Conservation (phyloP, 2,888 invertebrate genomes). For the Agrochola lota region DNA sequence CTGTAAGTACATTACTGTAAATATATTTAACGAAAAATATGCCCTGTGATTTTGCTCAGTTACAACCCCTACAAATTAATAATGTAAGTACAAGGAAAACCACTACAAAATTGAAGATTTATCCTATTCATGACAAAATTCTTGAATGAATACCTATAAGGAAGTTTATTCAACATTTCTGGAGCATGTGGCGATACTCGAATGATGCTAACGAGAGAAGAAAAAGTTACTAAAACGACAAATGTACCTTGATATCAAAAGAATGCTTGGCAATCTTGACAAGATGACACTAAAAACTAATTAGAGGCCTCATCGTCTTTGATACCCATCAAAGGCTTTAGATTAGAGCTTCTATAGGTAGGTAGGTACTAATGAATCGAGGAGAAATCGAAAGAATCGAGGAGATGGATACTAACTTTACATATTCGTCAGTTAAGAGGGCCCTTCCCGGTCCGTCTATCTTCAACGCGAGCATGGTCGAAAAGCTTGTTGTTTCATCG, state of each 20-base stretch:
- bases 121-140: not conserved
- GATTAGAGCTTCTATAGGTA: not conserved
- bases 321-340: not conserved
- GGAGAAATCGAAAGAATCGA: no score
- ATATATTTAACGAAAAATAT: not conserved
- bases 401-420: no score
- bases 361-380: no score
- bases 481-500: no score
- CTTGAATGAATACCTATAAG: no score
- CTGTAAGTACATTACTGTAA: no score
- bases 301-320: not conserved
- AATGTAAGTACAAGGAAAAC: not conserved
- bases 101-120: not conserved
- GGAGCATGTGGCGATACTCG: not conserved
- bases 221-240: not conserved
- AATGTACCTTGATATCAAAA: constrained; percentile 1
- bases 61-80: not conserved
- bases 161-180: no score
- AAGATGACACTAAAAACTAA: constrained; percentile 2
- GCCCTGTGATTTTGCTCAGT: not conserved
- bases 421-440: no score
- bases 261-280: not conserved
- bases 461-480: no score
- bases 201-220: not conserved
- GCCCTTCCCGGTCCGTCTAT: no score